Percentiles rank a stretch among this genome's conserved stretches.
Conservation (phyloP, 1,140 invertebrate species). For the Panagrolaimus sp. region DNA sequence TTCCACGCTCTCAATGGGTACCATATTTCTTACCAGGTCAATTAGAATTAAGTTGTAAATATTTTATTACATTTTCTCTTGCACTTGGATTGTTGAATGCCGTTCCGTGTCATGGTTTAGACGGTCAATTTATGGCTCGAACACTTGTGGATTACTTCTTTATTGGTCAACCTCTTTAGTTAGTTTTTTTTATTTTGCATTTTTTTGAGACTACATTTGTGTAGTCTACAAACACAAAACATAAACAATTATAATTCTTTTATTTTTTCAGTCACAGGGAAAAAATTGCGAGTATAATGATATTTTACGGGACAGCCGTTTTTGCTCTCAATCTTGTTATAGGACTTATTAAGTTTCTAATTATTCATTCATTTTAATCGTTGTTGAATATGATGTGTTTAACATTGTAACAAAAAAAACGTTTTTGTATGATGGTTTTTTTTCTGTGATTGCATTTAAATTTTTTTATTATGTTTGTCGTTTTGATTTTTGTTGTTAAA, state of each 20-base stretch:
- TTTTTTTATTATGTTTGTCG: too few relatives aligned
- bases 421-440: too few relatives aligned
- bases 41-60: conserved; percentile 59
- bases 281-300: conserved; percentile 23
- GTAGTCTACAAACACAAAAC: too few relatives aligned
- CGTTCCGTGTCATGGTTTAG: conserved; percentile 83
- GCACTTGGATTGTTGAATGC: conserved; percentile 84
- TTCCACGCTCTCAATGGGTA: conserved; percentile 66
- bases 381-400: too few relatives aligned
- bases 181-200: conserved; percentile 18
- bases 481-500: too few relatives aligned
- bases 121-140: conserved; percentile 65
- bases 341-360: conserved; percentile 37
- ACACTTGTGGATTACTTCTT: conserved; percentile 50
- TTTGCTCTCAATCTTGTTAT: conserved; percentile 38
- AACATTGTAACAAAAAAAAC: too few relatives aligned
- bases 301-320: conserved; percentile 34
- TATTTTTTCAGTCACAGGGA: conserved; percentile 37
- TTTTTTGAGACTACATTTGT: background rate
- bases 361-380: background rate
- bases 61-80: conserved; percentile 78
- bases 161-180: conserved; percentile 1
- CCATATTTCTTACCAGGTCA: conserved; percentile 32
- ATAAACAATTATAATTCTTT: conserved; percentile 16
- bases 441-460: too few relatives aligned